Evolutionary conservation across 1,140 invertebrate species (phyloP).

Genomic region (Goniozus legneri): DNA sequence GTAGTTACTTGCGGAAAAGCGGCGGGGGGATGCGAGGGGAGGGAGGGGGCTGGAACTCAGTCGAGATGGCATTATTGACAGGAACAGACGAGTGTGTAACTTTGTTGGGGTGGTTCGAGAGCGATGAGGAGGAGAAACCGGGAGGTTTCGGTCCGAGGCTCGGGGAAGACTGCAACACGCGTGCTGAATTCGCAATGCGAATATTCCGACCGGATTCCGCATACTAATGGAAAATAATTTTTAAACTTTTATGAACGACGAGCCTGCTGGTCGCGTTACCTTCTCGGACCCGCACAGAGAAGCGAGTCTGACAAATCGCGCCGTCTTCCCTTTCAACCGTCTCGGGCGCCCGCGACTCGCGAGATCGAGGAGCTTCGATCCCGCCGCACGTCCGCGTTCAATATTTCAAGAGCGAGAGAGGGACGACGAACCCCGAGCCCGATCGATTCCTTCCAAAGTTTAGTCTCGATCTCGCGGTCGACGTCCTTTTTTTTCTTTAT

Average conservation of each 20-base stretch:
- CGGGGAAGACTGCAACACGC: too few species aligned
- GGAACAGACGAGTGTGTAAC: slow-evolving; percentile 26
- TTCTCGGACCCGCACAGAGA: background rate
- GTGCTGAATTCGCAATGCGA: slow-evolving; percentile 19
- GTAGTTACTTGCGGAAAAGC: slow-evolving; percentile 18
- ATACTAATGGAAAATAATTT: slow-evolving; percentile 27
- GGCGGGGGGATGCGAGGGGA: too few species aligned
- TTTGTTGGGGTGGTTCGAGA: slow-evolving; percentile 17
- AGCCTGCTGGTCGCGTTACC: background rate
- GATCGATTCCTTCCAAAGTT: background rate
- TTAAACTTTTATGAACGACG: slow-evolving; percentile 14
- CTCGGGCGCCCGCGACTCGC: background rate
- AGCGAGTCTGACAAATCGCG: background rate
- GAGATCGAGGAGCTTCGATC: background rate
- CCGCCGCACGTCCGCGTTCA: background rate
- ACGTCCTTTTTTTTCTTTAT: background rate
- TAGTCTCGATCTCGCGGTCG: background rate
- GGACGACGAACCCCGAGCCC: background rate
- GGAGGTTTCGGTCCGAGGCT: too few species aligned
- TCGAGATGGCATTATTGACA: slow-evolving; percentile 19
- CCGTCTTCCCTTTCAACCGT: too few species aligned
- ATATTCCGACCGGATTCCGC: slow-evolving; percentile 18
- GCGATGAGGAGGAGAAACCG: slow-evolving; percentile 19
- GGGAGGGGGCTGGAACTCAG: background rate
- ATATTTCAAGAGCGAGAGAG: background rate